These are phyloP conservation scores for Cygnus buccinator DNA, from an alignment of 2,113 vertebrate genomes.

Conservation along the genomic window DNA sequence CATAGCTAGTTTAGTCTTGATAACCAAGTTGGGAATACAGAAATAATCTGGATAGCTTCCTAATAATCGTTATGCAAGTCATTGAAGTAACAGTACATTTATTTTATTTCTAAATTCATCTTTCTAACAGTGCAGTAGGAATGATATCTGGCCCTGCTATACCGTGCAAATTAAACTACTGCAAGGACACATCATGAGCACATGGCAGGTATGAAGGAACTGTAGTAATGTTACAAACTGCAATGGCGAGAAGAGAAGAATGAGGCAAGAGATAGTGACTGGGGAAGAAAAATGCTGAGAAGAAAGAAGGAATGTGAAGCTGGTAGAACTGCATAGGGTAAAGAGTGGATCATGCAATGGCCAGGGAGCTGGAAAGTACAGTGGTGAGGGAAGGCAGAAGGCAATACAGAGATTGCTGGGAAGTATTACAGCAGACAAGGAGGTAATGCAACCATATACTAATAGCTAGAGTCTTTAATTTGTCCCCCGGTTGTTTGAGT, in stretches of 20 bases:
- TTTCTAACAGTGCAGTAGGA: not conserved
- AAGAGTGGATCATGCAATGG: not conserved
- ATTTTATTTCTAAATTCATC: not conserved
- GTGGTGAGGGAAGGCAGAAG: not conserved
- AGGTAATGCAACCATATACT: not conserved
- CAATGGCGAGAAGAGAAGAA: not conserved
- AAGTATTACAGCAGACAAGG: not conserved
- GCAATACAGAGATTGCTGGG: not conserved
- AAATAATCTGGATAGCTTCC: not conserved
- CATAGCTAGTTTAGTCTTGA: not conserved
- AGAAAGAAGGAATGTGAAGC: not conserved
- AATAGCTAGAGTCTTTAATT: not conserved
- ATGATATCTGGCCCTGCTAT: not conserved
- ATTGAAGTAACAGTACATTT: not conserved
- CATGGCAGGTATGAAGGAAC: not conserved
- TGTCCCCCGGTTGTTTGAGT: not conserved
- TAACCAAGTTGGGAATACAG: not conserved
- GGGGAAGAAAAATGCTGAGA: not conserved
- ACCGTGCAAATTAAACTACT: not conserved
- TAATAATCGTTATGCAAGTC: not conserved
- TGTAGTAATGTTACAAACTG: not conserved
- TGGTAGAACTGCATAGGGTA: not conserved
- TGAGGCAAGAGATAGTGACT: not conserved
- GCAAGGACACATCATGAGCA: not conserved
- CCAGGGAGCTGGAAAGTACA: not conserved